Percentiles rank a stretch among this genome's conserved stretches.
phyloP scores from a whole-genome alignment of 2,888 invertebrate species.

The Trissolcus brochymenae region DNA sequence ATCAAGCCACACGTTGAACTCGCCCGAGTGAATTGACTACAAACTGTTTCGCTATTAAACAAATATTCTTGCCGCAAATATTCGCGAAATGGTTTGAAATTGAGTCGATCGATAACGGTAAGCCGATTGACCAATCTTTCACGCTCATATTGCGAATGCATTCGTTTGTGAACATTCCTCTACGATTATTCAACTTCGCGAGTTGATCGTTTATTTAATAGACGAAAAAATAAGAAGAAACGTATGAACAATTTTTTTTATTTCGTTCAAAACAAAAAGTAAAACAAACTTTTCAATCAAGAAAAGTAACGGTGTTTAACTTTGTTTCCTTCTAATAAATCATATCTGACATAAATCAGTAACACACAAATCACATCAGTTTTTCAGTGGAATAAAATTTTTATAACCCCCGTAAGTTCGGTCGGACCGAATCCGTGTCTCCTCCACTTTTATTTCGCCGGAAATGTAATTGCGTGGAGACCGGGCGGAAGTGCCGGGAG shows the following conservation, averaged over 20 bases:
- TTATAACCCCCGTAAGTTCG: slow-evolving; percentile 14
- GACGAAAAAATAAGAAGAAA: neutral
- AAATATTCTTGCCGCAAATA: slow-evolving; percentile 46
- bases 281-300: too few relatives aligned
- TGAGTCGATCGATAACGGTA: slow-evolving; percentile 46
- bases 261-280: neutral
- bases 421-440: slow-evolving; percentile 46
- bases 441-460: slow-evolving; percentile 36
- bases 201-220: neutral
- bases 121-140: slow-evolving; percentile 58
- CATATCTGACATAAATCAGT: slow-evolving; percentile 28
- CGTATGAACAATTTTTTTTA: too few relatives aligned
- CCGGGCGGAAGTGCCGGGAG: slow-evolving; percentile 1
- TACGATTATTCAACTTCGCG: neutral
- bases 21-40: slow-evolving; percentile 51
- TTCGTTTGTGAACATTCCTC: neutral
- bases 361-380: slow-evolving; percentile 24
- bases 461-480: slow-evolving; percentile 43
- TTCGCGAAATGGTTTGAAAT: slow-evolving; percentile 24
- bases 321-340: neutral
- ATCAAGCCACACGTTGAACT: slow-evolving; percentile 44
- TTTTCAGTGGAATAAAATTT: slow-evolving; percentile 32
- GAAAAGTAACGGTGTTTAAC: neutral
- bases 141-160: slow-evolving; percentile 8
- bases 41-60: slow-evolving; percentile 45